A percentile compares a stretch with the other conserved stretches of the same genome.
Evolutionary conservation across 2,888 invertebrate genomes (phyloP).

Genomic region (Chrysomela aeneicollis): DNA sequence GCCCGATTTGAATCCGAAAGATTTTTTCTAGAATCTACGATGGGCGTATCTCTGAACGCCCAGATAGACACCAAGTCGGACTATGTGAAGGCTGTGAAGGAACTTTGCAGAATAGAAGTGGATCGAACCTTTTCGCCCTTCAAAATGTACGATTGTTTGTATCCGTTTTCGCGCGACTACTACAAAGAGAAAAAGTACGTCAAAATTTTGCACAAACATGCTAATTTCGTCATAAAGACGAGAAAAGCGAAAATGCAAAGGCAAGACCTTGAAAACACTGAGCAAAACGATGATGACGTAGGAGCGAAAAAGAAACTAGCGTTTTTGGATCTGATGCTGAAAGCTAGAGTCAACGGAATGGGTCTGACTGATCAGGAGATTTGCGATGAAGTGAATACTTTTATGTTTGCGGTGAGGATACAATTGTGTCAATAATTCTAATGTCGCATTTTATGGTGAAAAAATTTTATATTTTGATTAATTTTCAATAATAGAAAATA

Average conservation of each 20-base stretch:
- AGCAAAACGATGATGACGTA: constrained; percentile 21
- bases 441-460: not conserved
- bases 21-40: constrained; percentile 76
- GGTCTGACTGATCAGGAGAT: constrained; percentile 68
- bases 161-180: constrained; percentile 67
- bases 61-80: constrained; percentile 73
- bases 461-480: too few species aligned
- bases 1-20: not conserved
- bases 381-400: constrained; percentile 76
- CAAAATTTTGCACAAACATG: constrained; percentile 63
- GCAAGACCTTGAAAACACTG: constrained; percentile 1
- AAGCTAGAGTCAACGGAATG: constrained; percentile 64
- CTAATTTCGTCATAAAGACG: constrained; percentile 64
- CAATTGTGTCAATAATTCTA: not conserved
- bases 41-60: constrained; percentile 79
- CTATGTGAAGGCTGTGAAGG: constrained; percentile 76
- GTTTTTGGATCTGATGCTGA: constrained; percentile 72
- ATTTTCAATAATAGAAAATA: too few species aligned
- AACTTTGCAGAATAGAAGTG: constrained; percentile 55
- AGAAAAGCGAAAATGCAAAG: constrained; percentile 31
- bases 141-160: constrained; percentile 62
- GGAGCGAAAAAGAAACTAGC: constrained; percentile 67
- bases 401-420: constrained; percentile 73
- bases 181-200: constrained; percentile 62
- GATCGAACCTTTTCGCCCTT: constrained; percentile 59